These are phyloP conservation scores for Cinclus cinclus DNA, from an alignment of 2,113 vertebrate genomes.

Conservation along the genomic window DNA sequence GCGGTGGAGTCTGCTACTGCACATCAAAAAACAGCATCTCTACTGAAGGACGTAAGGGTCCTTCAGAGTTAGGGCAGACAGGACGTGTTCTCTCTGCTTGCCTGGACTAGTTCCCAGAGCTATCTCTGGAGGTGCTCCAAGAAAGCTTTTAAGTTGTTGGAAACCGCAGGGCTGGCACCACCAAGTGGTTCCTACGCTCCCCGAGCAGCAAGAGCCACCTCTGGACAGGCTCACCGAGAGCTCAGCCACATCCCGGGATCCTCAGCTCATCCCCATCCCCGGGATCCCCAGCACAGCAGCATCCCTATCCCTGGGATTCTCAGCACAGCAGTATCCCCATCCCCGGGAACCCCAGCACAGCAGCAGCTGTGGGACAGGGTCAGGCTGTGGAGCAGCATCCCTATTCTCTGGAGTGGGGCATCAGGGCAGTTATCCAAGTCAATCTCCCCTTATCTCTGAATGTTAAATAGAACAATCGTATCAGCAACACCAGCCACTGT, in stretches of 20 bases:
- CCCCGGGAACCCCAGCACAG: rapidly evolving
- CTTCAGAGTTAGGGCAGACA: background rate
- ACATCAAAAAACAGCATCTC: background rate
- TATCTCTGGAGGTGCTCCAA: conserved; percentile 7
- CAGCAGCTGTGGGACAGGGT: too few relatives aligned
- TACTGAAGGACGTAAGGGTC: background rate
- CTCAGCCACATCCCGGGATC: background rate
- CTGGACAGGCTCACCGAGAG: rapidly evolving
- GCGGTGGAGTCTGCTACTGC: background rate
- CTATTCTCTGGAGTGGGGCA: too few relatives aligned
- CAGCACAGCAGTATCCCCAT: too few relatives aligned
- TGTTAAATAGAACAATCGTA: too few relatives aligned
- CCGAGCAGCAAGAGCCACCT: background rate
- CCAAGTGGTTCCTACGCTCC: background rate
- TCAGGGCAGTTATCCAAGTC: too few relatives aligned
- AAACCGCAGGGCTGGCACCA: conserved; percentile 50
- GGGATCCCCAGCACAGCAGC: too few relatives aligned
- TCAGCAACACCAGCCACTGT: too few relatives aligned
- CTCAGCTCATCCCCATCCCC: background rate
- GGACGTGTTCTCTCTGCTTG: background rate
- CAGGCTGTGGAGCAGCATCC: too few relatives aligned
- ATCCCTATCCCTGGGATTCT: too few relatives aligned
- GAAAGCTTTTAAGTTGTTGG: background rate
- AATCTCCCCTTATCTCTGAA: too few relatives aligned
- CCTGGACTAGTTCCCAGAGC: background rate